Conservation (phyloP, 2,797 vertebrate genomes). For the Tolypeutes matacus region DNA sequence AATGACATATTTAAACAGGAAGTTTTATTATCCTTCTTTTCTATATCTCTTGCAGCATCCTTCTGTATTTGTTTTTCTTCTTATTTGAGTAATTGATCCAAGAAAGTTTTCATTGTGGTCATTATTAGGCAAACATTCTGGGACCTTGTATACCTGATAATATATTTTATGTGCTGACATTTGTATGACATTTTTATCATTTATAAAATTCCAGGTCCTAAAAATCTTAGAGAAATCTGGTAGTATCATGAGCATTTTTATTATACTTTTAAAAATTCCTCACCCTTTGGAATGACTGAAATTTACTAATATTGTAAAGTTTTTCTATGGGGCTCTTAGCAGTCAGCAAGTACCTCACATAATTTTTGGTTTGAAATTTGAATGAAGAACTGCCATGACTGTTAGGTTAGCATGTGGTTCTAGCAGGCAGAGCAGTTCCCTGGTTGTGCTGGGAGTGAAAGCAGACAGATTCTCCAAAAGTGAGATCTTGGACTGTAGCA, state of each 20-base stretch:
- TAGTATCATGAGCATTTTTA: not conserved
- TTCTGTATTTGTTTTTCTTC: constrained; percentile 6
- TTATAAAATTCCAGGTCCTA: not conserved
- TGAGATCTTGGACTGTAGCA: not conserved
- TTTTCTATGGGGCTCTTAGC: not conserved
- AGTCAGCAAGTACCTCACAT: not conserved
- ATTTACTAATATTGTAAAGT: not conserved
- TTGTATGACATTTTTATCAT: not conserved
- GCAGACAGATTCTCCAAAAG: not conserved
- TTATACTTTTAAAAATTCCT: constrained; percentile 3
- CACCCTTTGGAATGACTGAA: not conserved
- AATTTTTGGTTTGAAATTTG: not conserved
- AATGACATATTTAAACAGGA: not conserved
- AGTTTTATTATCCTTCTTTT: not conserved
- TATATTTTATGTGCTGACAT: not conserved
- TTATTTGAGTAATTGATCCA: not conserved
- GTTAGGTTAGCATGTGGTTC: not conserved
- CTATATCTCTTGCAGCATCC: not conserved
- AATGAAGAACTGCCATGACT: not conserved
- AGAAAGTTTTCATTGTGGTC: not conserved
- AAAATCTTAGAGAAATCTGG: not conserved
- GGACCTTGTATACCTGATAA: not conserved
- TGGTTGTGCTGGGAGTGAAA: not conserved
- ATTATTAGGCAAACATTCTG: not conserved
- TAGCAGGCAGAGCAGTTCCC: not conserved